Base-by-base conservation (phyloP, 2,113 vertebrate species). In the Cyanoliseus patagonus region DNA sequence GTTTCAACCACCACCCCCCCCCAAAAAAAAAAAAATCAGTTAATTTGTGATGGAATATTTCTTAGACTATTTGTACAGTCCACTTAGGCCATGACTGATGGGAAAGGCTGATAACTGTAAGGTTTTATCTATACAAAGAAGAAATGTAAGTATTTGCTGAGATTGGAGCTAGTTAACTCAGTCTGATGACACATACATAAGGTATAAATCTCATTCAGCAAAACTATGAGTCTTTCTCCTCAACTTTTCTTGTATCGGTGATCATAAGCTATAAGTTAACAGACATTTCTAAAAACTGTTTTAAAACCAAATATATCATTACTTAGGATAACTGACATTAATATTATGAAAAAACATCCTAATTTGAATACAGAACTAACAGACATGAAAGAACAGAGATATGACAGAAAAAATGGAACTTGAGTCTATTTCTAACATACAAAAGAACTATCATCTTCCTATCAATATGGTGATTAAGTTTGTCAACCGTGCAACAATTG, bases 1-100 rank as follows among this genome's bases (percentile, higher is more conserved):
- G 7, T 51, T 64, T 18, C 55, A 22, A 5, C 11, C 6, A 1
- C 25, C 16, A 1, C 10, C 42, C 7, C 41, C 42, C 16, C 7
- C 7, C 25, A 17, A 10, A 17, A 9, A 51, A 55, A 39, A 78
- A 42, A 18, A 9, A 42, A 6, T 0, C 10, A 24, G 23, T 64
- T 70, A 9, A 53, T 75, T 78, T 51, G 22, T 39, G 15, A 68
- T 33, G 19, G 42, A 64, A 33, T 35, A 52, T 64, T 78, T 90
- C 15, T 84, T 84, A 79, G 52, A 39, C 13, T 88, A 37, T 59
- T 88, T 86, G 73, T 77, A 13, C 15, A 70, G 30, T 11, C 17
- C 7, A 9, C 33, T 44, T 59, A 67, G 51, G 33, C 64, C 33
- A 67, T 39, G 41, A 53, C 49, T 31, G 31, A 49, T 0, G 1